These are phyloP conservation scores for Calephelis perditalis DNA, from an alignment of 2,888 invertebrate genomes.

Conservation along the genomic window DNA sequence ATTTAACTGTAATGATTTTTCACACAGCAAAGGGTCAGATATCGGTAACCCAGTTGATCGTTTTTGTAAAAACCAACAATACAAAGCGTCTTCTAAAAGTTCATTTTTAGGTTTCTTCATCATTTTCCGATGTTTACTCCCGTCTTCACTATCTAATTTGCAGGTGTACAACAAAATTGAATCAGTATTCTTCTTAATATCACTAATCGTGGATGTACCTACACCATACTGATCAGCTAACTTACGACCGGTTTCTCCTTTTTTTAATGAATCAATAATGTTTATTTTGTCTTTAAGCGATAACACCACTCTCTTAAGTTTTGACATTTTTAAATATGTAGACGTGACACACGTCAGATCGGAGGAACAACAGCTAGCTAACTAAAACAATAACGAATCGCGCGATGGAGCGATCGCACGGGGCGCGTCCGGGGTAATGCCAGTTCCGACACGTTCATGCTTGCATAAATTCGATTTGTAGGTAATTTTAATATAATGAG, in stretches of 20 bases:
- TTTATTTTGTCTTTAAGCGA: conserved; percentile 34
- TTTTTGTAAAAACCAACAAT: conserved; percentile 35
- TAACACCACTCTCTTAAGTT: conserved; percentile 34
- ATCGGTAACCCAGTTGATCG: conserved; percentile 31
- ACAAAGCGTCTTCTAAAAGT: conserved; percentile 34
- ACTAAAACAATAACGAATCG: not conserved
- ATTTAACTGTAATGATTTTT: conserved; percentile 34
- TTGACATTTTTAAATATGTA: conserved; percentile 21
- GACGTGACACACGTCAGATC: too few species aligned
- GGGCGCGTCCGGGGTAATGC: not conserved
- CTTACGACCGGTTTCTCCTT: conserved; percentile 33
- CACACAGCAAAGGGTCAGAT: conserved; percentile 33
- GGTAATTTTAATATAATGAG: not conserved
- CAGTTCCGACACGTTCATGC: conserved; percentile 1
- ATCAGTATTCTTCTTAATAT: conserved; percentile 35
- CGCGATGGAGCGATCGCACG: not conserved
- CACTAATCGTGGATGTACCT: conserved; percentile 35
- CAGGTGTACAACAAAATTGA: conserved; percentile 17
- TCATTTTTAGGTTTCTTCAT: conserved; percentile 34
- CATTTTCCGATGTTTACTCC: conserved; percentile 33
- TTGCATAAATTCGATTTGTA: not conserved
- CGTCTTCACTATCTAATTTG: not conserved
- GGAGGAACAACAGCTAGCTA: too few species aligned
- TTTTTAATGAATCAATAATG: conserved; percentile 35
- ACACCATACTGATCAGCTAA: conserved; percentile 36